Percentiles rank a stretch among this genome's conserved stretches.
Evolutionary conservation across 2,113 vertebrate genomes (phyloP).

Genomic region (Sinocyclocheilus rhinocerous): DNA sequence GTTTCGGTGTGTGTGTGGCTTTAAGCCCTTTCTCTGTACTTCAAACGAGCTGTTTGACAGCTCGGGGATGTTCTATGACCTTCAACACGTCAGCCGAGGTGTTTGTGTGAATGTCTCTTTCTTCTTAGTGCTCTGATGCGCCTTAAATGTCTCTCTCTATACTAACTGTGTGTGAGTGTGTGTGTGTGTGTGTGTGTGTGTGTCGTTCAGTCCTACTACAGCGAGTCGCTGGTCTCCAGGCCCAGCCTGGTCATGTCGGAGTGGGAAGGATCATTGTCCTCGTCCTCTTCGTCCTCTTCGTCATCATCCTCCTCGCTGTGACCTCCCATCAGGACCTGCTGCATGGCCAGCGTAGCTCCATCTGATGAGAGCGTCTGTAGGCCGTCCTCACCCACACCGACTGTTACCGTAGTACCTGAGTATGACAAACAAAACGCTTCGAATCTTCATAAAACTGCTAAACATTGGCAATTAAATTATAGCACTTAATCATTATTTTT

Average conservation of each 20-base stretch:
- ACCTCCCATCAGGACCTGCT: conserved; percentile 89
- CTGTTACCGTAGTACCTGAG: conserved; percentile 83
- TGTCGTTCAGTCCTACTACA: conserved; percentile 74
- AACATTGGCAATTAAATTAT: background rate
- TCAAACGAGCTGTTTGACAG: conserved; percentile 54
- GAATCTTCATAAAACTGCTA: background rate
- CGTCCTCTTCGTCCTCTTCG: conserved; percentile 80
- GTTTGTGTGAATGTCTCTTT: conserved; percentile 22
- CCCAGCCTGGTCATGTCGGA: conserved; percentile 82
- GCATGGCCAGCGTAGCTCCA: conserved; percentile 85
- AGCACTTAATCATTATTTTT: background rate
- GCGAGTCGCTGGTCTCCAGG: conserved; percentile 83
- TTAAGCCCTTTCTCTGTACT: conserved; percentile 50
- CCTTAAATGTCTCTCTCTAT: conserved; percentile 31
- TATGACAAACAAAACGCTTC: background rate
- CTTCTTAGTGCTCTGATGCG: conserved; percentile 16
- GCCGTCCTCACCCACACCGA: conserved; percentile 85
- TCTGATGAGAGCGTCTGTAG: conserved; percentile 86
- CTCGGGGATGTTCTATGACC: conserved; percentile 25
- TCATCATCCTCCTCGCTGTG: conserved; percentile 81
- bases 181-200: conserved; percentile 9
- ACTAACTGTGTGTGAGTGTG: background rate
- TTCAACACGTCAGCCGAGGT: conserved; percentile 36
- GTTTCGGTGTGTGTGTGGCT: conserved; percentile 44
- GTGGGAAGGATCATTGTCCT: conserved; percentile 73